Conservation (phyloP, 2,888 invertebrate genomes). For the Epicampocera succincta region DNA sequence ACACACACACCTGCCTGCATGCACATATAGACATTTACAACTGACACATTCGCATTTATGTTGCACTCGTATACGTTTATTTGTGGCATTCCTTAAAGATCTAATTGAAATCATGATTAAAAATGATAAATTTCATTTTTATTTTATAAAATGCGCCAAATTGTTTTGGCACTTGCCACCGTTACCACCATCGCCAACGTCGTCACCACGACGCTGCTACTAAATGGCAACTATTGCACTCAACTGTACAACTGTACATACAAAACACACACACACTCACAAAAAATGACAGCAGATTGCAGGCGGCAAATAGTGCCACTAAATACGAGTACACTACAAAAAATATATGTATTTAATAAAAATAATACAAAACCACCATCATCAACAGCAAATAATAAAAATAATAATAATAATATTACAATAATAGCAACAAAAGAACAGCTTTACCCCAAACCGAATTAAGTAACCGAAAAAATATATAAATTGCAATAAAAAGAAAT, state of each 20-base stretch:
- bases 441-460: slow-evolving; percentile 51
- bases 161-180: slow-evolving; percentile 68
- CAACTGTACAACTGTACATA: slow-evolving; percentile 29
- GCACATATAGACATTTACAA: slow-evolving; percentile 8
- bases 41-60: slow-evolving; percentile 15
- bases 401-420: slow-evolving; percentile 23
- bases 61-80: slow-evolving; percentile 22
- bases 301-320: slow-evolving; percentile 57
- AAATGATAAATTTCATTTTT: slow-evolving; percentile 72
- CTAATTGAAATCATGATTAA: slow-evolving; percentile 72
- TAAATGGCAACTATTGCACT: slow-evolving; percentile 39
- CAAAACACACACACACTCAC: not conserved
- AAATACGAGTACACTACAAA: slow-evolving; percentile 14
- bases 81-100: slow-evolving; percentile 67
- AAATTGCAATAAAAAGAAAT: slow-evolving; percentile 45
- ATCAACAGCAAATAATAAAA: slow-evolving; percentile 47
- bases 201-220: slow-evolving; percentile 38
- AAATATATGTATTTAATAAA: slow-evolving; percentile 4
- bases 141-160: slow-evolving; percentile 70
- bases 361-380: slow-evolving; percentile 45
- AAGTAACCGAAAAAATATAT: slow-evolving; percentile 47
- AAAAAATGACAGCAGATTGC: slow-evolving; percentile 25
- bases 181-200: slow-evolving; percentile 55
- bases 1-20: not conserved
- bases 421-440: slow-evolving; percentile 36